These are phyloP conservation scores for Euspilapteryx auroguttella DNA, from an alignment of 2,888 invertebrate genomes.

Conservation along the genomic window DNA sequence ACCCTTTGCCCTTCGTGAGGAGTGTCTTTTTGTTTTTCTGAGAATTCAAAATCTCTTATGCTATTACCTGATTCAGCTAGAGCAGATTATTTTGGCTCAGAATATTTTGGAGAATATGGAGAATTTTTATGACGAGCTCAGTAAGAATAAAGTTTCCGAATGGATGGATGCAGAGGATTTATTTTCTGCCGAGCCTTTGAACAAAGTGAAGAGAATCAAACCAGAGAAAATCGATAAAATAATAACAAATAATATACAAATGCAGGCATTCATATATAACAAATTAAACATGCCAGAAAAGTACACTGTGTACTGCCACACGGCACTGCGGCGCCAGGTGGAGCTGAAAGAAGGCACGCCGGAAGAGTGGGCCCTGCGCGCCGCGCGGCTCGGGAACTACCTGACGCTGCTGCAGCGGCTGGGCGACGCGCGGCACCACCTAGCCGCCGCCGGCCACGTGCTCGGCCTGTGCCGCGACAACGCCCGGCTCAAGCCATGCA, in stretches of 20 bases:
- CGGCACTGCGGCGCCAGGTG: constrained; percentile 55
- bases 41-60: constrained; percentile 61
- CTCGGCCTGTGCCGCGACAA: constrained; percentile 57
- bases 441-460: constrained; percentile 63
- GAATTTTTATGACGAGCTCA: constrained; percentile 36
- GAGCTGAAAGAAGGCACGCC: constrained; percentile 60
- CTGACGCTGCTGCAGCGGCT: constrained; percentile 42
- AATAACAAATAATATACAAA: constrained; percentile 64
- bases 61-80: constrained; percentile 56
- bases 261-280: constrained; percentile 63
- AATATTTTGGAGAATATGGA: constrained; percentile 53
- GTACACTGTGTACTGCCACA: constrained; percentile 58
- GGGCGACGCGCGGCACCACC: constrained; percentile 64
- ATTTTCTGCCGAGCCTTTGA: constrained; percentile 31
- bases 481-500: constrained; percentile 41
- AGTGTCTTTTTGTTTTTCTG: constrained; percentile 53
- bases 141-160: constrained; percentile 22
- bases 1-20: constrained; percentile 24
- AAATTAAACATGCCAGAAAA: constrained; percentile 52
- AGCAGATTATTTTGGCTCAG: constrained; percentile 40
- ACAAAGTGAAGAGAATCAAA: constrained; percentile 28
- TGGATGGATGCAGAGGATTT: constrained; percentile 57
- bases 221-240: constrained; percentile 58
- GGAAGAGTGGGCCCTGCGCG: constrained; percentile 57
- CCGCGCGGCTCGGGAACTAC: constrained; percentile 55